phyloP scores from a whole-genome alignment of 2,888 invertebrate genomes.

The Oscheius sp. region DNA sequence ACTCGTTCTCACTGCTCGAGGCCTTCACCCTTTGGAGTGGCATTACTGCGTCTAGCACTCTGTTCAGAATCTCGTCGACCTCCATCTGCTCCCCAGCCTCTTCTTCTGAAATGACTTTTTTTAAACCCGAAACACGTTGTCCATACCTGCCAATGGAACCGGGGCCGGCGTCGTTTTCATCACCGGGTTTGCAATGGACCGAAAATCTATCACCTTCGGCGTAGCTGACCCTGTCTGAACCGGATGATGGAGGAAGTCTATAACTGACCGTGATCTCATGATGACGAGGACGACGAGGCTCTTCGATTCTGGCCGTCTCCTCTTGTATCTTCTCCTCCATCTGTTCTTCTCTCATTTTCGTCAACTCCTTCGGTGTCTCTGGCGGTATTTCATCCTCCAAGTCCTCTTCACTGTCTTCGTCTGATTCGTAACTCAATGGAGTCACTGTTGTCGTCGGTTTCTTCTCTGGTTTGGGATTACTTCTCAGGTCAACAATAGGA shows the following conservation, averaged over 20 bases:
- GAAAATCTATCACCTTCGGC: constrained; percentile 29
- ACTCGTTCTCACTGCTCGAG: background rate
- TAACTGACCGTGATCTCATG: background rate
- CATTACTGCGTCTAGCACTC: constrained; percentile 25
- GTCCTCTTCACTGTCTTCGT: constrained; percentile 7
- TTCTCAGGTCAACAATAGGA: constrained; percentile 1
- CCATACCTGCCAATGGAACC: background rate
- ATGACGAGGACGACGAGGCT: background rate
- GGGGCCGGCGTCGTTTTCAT: background rate
- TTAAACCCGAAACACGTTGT: background rate
- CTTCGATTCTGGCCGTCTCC: background rate
- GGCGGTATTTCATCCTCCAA: background rate
- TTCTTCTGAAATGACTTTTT: background rate
- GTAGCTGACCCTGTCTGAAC: constrained; percentile 18
- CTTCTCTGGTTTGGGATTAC: background rate
- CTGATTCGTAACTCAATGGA: background rate
- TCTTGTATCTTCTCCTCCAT: constrained; percentile 6
- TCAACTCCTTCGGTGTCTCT: background rate
- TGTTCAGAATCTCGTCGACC: constrained; percentile 14
- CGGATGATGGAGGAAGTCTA: background rate
- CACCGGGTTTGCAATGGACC: constrained; percentile 20
- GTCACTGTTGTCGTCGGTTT: background rate
- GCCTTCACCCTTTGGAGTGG: constrained; percentile 5
- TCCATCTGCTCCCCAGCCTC: background rate
- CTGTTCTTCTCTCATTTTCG: background rate